A percentile compares a stretch with the other conserved stretches of the same genome.
Evolutionary conservation across 2,888 invertebrate genomes (phyloP).

Genomic region (Cataglyphis rosenhaueri): DNA sequence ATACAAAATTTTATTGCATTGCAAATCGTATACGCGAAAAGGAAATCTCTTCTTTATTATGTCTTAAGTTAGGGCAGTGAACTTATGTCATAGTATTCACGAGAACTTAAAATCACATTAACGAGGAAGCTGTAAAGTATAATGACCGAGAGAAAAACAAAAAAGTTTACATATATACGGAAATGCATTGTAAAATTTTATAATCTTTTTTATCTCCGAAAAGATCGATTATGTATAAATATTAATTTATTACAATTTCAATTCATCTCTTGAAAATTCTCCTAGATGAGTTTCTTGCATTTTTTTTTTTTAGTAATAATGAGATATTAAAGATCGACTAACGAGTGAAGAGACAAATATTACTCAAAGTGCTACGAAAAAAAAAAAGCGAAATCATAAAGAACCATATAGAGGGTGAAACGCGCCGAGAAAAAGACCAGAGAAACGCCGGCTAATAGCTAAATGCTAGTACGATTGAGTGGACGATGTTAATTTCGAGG

Average conservation of each 20-base stretch:
- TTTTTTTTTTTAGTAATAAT: not conserved
- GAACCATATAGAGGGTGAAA: not conserved
- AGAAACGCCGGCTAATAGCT: constrained; percentile 56
- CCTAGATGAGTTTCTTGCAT: not conserved
- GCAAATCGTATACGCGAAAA: not conserved
- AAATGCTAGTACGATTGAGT: constrained; percentile 73
- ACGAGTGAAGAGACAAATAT: not conserved
- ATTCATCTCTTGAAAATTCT: not conserved
- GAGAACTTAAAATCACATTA: constrained; percentile 56
- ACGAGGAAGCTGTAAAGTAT: constrained; percentile 52
- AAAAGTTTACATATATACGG: constrained; percentile 42
- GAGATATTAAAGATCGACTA: not conserved
- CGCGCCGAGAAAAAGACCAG: constrained; percentile 37
- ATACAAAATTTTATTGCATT: constrained; percentile 3
- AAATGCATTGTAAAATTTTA: constrained; percentile 35
- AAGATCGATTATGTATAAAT: not conserved
- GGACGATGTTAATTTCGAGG: constrained; percentile 76
- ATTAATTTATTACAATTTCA: not conserved
- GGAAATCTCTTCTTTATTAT: constrained; percentile 30
- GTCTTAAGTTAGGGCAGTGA: constrained; percentile 8
- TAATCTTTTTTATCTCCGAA: constrained; percentile 12
- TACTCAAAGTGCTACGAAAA: not conserved
- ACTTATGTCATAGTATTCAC: constrained; percentile 48
- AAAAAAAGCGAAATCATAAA: constrained; percentile 54
- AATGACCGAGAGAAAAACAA: constrained; percentile 47